phyloP scores from a whole-genome alignment of 1,140 invertebrate genomes.

The Uloborus diversus region DNA sequence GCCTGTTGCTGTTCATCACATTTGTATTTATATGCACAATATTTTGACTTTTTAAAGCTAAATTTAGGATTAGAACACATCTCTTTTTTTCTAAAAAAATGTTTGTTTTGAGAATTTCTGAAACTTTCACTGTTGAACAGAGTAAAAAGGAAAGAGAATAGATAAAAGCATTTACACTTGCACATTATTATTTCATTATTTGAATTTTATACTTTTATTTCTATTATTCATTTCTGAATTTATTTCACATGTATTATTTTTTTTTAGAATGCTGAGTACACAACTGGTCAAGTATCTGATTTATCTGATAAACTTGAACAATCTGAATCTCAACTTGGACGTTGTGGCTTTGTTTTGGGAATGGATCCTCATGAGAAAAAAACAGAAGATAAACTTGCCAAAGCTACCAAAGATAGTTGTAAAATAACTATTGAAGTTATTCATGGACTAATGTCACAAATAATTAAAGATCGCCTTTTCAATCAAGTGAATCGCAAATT shows the following conservation, averaged over 20 bases:
- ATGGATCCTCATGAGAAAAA: conserved; percentile 89
- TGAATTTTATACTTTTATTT: not conserved
- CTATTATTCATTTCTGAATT: not conserved
- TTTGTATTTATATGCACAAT: too few relatives aligned
- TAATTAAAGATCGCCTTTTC: conserved; percentile 95
- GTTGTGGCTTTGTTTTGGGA: conserved; percentile 70
- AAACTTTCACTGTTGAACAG: too few relatives aligned
- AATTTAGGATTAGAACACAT: too few relatives aligned
- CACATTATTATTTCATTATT: not conserved
- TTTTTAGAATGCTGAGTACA: conserved; percentile 93
- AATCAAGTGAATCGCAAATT: conserved; percentile 74
- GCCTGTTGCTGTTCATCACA: too few relatives aligned
- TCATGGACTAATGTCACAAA: conserved; percentile 93
- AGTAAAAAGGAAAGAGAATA: too few relatives aligned
- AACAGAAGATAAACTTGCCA: conserved; percentile 93
- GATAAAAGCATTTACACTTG: too few relatives aligned
- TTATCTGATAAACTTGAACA: conserved; percentile 96
- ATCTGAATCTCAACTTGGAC: conserved; percentile 83
- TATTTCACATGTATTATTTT: too few relatives aligned
- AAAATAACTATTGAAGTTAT: conserved; percentile 98
- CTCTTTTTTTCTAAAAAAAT: too few relatives aligned
- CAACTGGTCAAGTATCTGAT: conserved; percentile 95
- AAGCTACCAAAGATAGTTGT: conserved; percentile 95
- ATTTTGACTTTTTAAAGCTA: too few relatives aligned
- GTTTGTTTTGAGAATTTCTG: too few relatives aligned